These are phyloP conservation scores for Penaeus vannamei DNA, from an alignment of 1,140 invertebrate genomes.

Conservation along the genomic window DNA sequence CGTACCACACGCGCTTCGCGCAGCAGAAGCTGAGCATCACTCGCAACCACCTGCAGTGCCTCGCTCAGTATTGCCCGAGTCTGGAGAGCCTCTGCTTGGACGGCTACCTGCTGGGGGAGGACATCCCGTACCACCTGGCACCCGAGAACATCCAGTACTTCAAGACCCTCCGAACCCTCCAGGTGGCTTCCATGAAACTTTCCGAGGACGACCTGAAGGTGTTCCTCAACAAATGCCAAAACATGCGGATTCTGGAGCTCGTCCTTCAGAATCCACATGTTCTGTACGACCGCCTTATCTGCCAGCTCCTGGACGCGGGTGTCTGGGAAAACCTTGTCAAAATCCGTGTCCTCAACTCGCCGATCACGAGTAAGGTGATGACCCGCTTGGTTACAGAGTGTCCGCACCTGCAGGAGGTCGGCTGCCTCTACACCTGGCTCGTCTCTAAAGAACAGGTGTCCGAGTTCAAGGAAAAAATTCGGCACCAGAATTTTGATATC, in stretches of 20 bases:
- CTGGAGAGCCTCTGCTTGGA: conserved; percentile 61
- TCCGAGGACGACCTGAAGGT: conserved; percentile 66
- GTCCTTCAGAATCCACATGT: conserved; percentile 66
- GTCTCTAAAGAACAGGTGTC: conserved; percentile 66
- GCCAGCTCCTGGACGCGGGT: conserved; percentile 61
- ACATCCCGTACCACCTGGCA: conserved; percentile 47
- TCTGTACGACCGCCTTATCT: conserved; percentile 64
- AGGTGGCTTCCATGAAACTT: conserved; percentile 65
- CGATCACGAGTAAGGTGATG: conserved; percentile 65
- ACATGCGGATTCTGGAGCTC: conserved; percentile 63
- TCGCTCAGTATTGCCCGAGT: conserved; percentile 62
- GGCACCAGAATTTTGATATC: conserved; percentile 64
- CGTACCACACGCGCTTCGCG: conserved; percentile 63
- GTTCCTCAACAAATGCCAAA: conserved; percentile 60
- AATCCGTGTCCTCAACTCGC: conserved; percentile 65
- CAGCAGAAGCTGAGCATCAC: conserved; percentile 65
- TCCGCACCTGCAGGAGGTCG: conserved; percentile 61
- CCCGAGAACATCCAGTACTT: conserved; percentile 62
- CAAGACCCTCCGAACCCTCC: conserved; percentile 51
- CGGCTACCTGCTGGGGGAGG: conserved; percentile 66
- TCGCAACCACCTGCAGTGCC: conserved; percentile 61
- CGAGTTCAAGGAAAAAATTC: conserved; percentile 62
- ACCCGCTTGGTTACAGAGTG: conserved; percentile 63
- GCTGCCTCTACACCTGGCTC: conserved; percentile 66
- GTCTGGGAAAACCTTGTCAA: conserved; percentile 63